Evolutionary conservation across 1,140 invertebrate genomes (phyloP), one percentile per base, ranked within the genome.

Genomic region (Caenorhabditis latens): DNA sequence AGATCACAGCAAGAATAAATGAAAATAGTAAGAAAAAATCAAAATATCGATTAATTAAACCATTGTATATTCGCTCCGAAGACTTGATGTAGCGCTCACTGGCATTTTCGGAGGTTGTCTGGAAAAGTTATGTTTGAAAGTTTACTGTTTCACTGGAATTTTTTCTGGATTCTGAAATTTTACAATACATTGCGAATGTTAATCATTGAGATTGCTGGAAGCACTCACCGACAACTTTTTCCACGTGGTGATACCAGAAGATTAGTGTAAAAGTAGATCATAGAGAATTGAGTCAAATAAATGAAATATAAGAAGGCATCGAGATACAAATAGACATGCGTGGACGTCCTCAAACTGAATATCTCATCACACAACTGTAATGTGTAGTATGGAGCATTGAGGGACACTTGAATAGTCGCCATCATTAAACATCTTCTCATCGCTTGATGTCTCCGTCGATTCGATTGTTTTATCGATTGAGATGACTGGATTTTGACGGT

Each of bases 401-500:
- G 85, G 21, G 87, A 61, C 1, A 88, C 79, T 48, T 88, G 87
- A 43, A 88, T 87, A 19, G 87, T 88, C 8, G 86, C 87, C 87
- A 88, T 88, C 43, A 87, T 55, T 21, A 88, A 57, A 63, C 87
- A 88, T n/a, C 87, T 2, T 19, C 87, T 46, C 32, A 88, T 86
- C 9, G 87, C 87, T 48, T 84, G 43, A 75, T 88, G 87, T 21
- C 87, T 43, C 67, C 87, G 55, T 13, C 97, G 92, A 99, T 79
- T 79, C 21, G 71, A 79, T 79, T 79, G 71, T 79, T 79, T 79
- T 50, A 79, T 79, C 21, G 71, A 79, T 50, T 79, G 71, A 24
- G 71, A 79, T 53, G 71, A 79, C 42, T 79, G 71, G 11, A 79
- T 79, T 32, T 79, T 79, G 6, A 99, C 93, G 97, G 96, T 40